Base-by-base conservation (phyloP, 30 jellyfish, hydroid and myxozoan genomes). In the Turritopsis dohrnii region DNA sequence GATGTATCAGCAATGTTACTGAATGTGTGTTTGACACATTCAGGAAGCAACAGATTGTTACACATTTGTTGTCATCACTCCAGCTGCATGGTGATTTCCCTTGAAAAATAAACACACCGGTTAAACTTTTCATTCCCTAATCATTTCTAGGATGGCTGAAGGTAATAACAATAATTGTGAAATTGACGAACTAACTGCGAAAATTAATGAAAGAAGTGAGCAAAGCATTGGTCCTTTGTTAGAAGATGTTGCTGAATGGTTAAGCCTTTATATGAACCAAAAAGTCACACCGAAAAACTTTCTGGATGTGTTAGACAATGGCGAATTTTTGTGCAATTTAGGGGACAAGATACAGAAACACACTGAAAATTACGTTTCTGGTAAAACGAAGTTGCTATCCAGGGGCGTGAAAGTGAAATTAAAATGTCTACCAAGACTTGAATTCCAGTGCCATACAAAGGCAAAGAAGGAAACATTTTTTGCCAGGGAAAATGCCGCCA, bases 401-500 rank as follows among this genome's bases (percentile, higher is more conserved):
- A 22, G 83, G 24, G 83, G 83, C 16, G 65, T 74, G 83, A 74
- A 74, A 30, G 41, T 30, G 71, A 74, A 74, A 30, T 29, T 74
- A 19, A 21, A 30, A 16, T 79, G 82, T 53, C 71, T 90, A n/a
- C 94, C 90, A 7, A 21, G 54, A 21, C 29, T 86, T 66, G 69
- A 71, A 29, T 75, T 52, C 54, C 83, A 86, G 69, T 66, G 84
- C 26, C 97, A 90, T 81, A 52, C 54, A 1, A 53, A 73, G 69
- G 97, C 89, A 21, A 81, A 66, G 41, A 86, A 86, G 72, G 85
- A 81, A 52, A 85, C 97, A 13, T 90, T 90, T 25, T 85, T 81
- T 20, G 97, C 97, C 18, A 71, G 97, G 18, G 97, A 90, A 27
- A 90, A 90, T 80, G 97, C 97, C 29, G 94, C 95, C 30, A 80